phyloP scores from a whole-genome alignment of 2,888 invertebrate genomes.

The Polydrusus cervinus region DNA sequence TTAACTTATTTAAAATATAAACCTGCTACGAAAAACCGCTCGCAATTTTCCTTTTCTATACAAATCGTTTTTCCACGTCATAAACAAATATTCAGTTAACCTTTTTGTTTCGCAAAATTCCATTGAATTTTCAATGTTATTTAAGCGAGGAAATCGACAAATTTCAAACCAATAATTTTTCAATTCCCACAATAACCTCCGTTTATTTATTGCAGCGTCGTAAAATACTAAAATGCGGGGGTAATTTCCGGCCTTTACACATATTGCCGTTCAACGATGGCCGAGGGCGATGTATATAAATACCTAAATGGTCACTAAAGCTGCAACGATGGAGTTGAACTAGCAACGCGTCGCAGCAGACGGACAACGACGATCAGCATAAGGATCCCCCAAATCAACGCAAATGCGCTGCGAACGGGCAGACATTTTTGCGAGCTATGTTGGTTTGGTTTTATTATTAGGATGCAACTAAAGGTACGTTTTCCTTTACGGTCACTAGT shows the following conservation, averaged over 20 bases:
- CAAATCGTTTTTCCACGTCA: constrained; percentile 3
- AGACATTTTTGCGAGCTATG: too few relatives aligned
- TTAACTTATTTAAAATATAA: neutral
- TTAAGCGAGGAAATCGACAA: neutral
- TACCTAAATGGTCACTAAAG: too few relatives aligned
- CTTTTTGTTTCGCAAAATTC: constrained; percentile 12
- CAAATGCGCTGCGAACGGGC: too few relatives aligned
- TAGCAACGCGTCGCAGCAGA: too few relatives aligned
- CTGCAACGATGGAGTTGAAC: too few relatives aligned
- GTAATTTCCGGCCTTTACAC: constrained; percentile 1
- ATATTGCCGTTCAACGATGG: neutral
- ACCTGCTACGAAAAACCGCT: neutral
- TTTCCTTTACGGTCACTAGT: too few relatives aligned
- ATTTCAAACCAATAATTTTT: constrained; percentile 22
- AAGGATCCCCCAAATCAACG: too few relatives aligned
- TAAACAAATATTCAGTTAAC: constrained; percentile 10
- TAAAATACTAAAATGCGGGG: constrained; percentile 11
- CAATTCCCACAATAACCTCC: constrained; percentile 13
- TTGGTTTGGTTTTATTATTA: too few relatives aligned
- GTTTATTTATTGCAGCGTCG: neutral
- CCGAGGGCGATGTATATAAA: neutral
- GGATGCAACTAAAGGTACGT: too few relatives aligned
- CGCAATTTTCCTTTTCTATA: neutral
- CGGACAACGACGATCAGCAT: too few relatives aligned
- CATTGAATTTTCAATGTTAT: constrained; percentile 6